phyloP scores from a whole-genome alignment of 1,140 invertebrate genomes.

The Drosophila suzukii region DNA sequence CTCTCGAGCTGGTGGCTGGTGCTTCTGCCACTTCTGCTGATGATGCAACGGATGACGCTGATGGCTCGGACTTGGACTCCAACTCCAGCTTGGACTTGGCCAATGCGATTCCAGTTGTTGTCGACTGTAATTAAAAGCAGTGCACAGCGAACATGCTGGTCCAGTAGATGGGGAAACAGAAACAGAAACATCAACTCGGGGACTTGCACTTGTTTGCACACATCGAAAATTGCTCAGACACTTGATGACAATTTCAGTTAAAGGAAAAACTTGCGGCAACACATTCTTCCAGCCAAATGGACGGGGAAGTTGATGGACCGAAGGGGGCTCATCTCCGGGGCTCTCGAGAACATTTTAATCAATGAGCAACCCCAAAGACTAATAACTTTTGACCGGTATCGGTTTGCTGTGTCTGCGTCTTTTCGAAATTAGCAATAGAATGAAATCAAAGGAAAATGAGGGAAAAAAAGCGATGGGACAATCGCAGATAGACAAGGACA shows the following conservation, averaged over 20 bases:
- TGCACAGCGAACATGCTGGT: conserved; percentile 48
- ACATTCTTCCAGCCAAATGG: conserved; percentile 44
- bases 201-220: conserved; percentile 73
- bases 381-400: conserved; percentile 67
- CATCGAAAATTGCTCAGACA: conserved; percentile 78
- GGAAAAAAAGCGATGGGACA: conserved; percentile 15
- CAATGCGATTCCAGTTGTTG: conserved; percentile 63
- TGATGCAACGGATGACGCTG: conserved; percentile 76
- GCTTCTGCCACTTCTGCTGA: conserved; percentile 45
- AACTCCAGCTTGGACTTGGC: conserved; percentile 12
- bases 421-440: conserved; percentile 69
- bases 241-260: conserved; percentile 81
- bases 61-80: conserved; percentile 39
- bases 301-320: background rate
- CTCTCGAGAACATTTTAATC: conserved; percentile 69
- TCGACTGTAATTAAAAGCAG: conserved; percentile 78
- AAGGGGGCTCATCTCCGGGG: background rate
- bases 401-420: conserved; percentile 73
- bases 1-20: conserved; percentile 15
- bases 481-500: conserved; percentile 68
- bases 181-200: background rate
- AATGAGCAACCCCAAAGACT: conserved; percentile 61
- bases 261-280: conserved; percentile 69
- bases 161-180: background rate
- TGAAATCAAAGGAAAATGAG: conserved; percentile 32